These are phyloP conservation scores for Chloebia gouldiae DNA, from an alignment of 2,113 vertebrate species.

Conservation along the genomic window DNA sequence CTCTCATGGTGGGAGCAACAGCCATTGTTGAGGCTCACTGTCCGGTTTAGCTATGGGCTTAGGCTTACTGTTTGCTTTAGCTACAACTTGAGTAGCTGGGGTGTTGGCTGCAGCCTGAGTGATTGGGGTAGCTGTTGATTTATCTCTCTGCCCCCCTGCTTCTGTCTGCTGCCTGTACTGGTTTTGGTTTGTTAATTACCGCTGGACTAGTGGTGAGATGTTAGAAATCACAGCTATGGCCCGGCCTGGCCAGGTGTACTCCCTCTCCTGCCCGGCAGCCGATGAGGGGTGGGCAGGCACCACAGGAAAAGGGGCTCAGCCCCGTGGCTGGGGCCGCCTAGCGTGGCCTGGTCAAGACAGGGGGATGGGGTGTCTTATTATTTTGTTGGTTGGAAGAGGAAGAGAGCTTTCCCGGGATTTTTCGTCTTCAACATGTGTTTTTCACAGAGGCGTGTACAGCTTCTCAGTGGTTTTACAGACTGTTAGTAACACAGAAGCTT, in stretches of 20 bases:
- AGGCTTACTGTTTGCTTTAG: neutral
- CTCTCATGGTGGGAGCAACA: neutral
- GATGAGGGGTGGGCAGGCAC: rapidly evolving
- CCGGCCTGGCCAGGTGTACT: neutral
- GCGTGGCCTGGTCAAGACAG: neutral
- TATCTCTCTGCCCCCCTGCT: neutral
- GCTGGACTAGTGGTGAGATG: neutral
- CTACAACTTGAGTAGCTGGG: neutral
- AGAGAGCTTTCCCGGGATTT: neutral
- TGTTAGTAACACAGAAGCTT: neutral
- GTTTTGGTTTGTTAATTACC: neutral
- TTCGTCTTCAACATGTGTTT: neutral
- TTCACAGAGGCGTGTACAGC: neutral
- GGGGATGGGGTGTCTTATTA: neutral
- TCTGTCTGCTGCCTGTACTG: neutral
- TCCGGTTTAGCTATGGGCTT: neutral
- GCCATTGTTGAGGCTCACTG: neutral
- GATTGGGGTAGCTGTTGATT: neutral
- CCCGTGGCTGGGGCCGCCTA: neutral
- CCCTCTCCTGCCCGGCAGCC: neutral
- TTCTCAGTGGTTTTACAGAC: neutral
- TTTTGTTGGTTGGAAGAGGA: neutral
- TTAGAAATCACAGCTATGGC: neutral
- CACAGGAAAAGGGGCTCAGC: neutral
- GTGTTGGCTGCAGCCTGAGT: neutral